Base-by-base conservation (phyloP, 2,888 invertebrate genomes). In the Sarcophaga variegata region DNA sequence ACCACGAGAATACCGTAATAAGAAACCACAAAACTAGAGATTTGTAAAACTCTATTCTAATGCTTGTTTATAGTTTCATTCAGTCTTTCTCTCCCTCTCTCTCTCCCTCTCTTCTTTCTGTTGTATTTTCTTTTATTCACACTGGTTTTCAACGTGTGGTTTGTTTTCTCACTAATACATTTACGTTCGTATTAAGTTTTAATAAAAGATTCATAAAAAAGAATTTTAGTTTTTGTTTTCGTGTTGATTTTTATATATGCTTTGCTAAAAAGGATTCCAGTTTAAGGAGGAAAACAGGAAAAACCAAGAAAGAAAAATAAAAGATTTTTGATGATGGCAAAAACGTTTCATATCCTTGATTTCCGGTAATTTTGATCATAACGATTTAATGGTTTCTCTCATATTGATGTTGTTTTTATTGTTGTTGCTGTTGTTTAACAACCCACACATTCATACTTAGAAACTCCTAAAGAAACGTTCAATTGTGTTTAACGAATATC, bases 331-430 rank as follows among this genome's bases (percentile, higher is more conserved):
- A 17, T 54, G 62, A 11, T 10, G 47, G 60, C 67, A 71, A 70
- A 76, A 83, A 75, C 74, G 70, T 80, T 83, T 77, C 80, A 27
- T 80, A 83, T 83, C 86, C 78, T 82, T 86, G 77, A 83, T 81
- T 86, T 83, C 86, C 83, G 83, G 83, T 86, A 83, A 80, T 77
- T 86, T 83, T 69, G 83, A 72, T 83, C 80, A 81, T 81, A 71
- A 59, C 72, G 72, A 63, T 83, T 83, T 86, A 86, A 86, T 83
- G 83, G 77, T 20, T 54, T 86, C 83, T 80, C 63, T 80, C 37
- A 37, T 49, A 11, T 49, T 49, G 12, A 14, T 49, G 49, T 49
- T 49, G 12, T 49, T 54, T 0, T 54, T 37, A 2, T 37, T 37
- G 37, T 8, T 37, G 37, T 37, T 37, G 37, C 8, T 76, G 20